Base-by-base conservation (phyloP, 2,888 invertebrate genomes). In the Cartodere bifasciata region DNA sequence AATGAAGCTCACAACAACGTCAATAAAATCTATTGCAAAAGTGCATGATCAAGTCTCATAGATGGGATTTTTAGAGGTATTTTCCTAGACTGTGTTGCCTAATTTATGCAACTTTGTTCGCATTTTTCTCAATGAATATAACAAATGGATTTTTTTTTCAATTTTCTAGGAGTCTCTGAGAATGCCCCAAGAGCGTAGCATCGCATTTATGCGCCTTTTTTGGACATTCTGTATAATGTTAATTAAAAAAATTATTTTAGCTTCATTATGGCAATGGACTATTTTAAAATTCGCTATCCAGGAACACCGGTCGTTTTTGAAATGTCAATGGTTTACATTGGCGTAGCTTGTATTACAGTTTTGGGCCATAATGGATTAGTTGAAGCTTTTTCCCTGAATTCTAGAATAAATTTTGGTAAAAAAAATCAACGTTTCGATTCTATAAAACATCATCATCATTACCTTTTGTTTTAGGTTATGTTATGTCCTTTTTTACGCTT, bases 191-290 rank as follows among this genome's bases (percentile, higher is more conserved):
- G n/a, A n/a, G n/a, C n/a, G n/a, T n/a, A n/a, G n/a, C n/a, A n/a
- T n/a, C n/a, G n/a, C n/a, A n/a, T n/a, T n/a, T n/a, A n/a, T n/a
- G n/a, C n/a, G n/a, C n/a, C n/a, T n/a, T n/a, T n/a, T n/a, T n/a
- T n/a, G n/a, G n/a, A n/a, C n/a, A n/a, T n/a, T n/a, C n/a, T n/a
- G n/a, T n/a, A n/a, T n/a, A n/a, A n/a, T n/a, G n/a, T n/a, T n/a
- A n/a, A n/a, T n/a, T n/a, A 13, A 13, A 20, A 7, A 20, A 20
- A 20, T 36, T 46, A 39, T 44, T 65, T 28, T 65, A 87, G 88
- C 55, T 91, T 91, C 58, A 86, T 91, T 53, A 87, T 88, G 62
- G 90, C 91, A 5, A 86, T 87, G 46, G 91, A 91, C 62, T 91
- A 86, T 62, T 91, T 87, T 64, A 85, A 87, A 62, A 67, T 70